Conservation (phyloP, 2,797 vertebrate genomes). For the Pogoniulus pusillus region DNA sequence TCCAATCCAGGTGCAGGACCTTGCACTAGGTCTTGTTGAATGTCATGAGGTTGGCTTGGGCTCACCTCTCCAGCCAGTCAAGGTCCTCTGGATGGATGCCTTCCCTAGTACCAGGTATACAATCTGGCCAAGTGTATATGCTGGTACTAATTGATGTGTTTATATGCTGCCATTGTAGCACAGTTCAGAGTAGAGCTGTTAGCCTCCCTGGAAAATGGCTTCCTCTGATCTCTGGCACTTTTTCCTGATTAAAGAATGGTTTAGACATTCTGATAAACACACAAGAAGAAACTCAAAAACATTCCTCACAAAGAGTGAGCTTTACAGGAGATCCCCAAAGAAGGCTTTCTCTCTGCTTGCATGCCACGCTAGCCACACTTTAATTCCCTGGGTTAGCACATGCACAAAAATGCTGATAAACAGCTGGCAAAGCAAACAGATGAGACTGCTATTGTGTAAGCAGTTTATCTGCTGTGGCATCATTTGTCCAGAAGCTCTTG, state of each 20-base stretch:
- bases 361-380: background rate
- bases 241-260: background rate
- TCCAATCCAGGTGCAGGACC: too few species aligned
- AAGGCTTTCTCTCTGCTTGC: background rate
- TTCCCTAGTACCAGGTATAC: background rate
- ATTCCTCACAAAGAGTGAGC: background rate
- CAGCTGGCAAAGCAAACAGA: background rate
- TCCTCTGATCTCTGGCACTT: background rate
- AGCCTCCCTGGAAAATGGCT: background rate
- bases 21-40: too few species aligned
- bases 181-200: background rate
- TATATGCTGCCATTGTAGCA: background rate
- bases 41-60: too few species aligned
- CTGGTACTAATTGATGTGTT: background rate
- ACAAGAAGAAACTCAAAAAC: background rate
- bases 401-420: conserved; percentile 34
- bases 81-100: too few species aligned
- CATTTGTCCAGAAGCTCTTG: background rate
- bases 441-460: background rate
- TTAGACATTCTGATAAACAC: background rate
- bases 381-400: background rate
- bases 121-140: background rate
- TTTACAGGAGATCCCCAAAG: background rate
- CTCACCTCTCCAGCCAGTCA: too few species aligned
- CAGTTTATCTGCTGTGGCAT: background rate